Conservation (phyloP, 1,140 invertebrate species). For the Dendrolimus punctatus region DNA sequence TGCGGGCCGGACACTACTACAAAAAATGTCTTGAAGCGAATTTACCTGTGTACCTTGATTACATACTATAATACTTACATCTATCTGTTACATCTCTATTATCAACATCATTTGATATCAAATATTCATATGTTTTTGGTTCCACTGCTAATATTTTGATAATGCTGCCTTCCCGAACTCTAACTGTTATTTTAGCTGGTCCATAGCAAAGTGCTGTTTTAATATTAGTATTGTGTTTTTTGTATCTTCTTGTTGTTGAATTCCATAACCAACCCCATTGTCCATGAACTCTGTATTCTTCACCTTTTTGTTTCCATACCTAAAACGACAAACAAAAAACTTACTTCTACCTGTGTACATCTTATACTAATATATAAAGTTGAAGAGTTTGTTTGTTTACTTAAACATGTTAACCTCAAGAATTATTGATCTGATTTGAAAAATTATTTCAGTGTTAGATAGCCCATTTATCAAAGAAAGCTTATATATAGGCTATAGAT, state of each 20-base stretch:
- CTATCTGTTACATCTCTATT: conserved; percentile 62
- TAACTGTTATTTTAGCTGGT: conserved; percentile 85
- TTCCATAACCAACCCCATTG: conserved; percentile 97
- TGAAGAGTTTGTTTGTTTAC: too few species aligned
- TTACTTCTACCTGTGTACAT: too few species aligned
- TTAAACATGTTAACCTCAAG: too few species aligned
- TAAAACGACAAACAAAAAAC: conserved; percentile 12
- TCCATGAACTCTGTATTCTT: conserved; percentile 96
- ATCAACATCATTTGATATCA: conserved; percentile 62
- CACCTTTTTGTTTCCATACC: conserved; percentile 97
- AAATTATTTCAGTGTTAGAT: too few species aligned
- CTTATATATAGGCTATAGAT: too few species aligned
- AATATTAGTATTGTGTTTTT: conserved; percentile 37
- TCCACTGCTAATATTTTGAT: conserved; percentile 84
- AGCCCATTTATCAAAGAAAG: too few species aligned
- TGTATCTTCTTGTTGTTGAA: conserved; percentile 76
- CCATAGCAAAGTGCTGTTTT: conserved; percentile 77
- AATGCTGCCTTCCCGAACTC: conserved; percentile 77
- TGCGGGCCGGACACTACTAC: too few species aligned
- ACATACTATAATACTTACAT: conserved; percentile 40
- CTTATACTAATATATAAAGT: too few species aligned
- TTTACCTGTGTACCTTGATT: not conserved
- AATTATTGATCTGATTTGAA: too few species aligned
- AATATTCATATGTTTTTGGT: conserved; percentile 80
- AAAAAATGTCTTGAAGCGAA: too few species aligned